Evolutionary conservation across 2,888 invertebrate genomes (phyloP), one percentile per base, ranked within the genome.

Genomic region (Ornithoptera alexandrae): DNA sequence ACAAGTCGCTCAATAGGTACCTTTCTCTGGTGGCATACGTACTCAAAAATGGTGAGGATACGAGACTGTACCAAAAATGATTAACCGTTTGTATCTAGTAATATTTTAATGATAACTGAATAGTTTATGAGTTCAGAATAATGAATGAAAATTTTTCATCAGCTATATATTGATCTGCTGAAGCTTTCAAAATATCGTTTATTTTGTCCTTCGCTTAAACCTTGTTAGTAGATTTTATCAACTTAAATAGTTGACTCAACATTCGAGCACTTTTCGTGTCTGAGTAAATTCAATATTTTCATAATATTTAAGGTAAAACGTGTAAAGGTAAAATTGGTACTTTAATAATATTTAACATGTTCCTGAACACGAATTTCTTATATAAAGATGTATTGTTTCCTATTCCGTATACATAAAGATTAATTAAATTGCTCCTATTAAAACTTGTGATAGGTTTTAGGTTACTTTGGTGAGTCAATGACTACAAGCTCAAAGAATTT

Each of bases 241-340:
- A 65, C 46, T 65, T 65, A 46, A 58, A 58, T 59, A 59, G 65
- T 59, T 59, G 22, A 65, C 65, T 65, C 46, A 65, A 65, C 65
- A 36, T 56, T 65, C 22, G 42, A 15, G 57, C 36, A 53, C 36
- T 58, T 24, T 46, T 15, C 22, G 24, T 58, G 17, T n/a, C 42
- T 46, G 42, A 59, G 22, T 58, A 65, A 65, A 65, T 65, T 65
- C 58, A 59, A 65, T 65, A 59, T 65, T 65, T 42, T 65, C 65
- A 59, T 65, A 65, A 59, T 56, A 65, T 57, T 39, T 57, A 39
- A 65, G 30, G 53, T 65, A 18, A 65, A 65, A 42, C 58, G 58
- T 65, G n/a, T 58, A 58, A 6, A 58, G 20, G 22, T 22, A 10
- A 24, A 58, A 58, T 8, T 20, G 57, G 1, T 22, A 6, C 57